phyloP scores from a whole-genome alignment of 2,888 invertebrate genomes.

The Andrena bucephala region DNA sequence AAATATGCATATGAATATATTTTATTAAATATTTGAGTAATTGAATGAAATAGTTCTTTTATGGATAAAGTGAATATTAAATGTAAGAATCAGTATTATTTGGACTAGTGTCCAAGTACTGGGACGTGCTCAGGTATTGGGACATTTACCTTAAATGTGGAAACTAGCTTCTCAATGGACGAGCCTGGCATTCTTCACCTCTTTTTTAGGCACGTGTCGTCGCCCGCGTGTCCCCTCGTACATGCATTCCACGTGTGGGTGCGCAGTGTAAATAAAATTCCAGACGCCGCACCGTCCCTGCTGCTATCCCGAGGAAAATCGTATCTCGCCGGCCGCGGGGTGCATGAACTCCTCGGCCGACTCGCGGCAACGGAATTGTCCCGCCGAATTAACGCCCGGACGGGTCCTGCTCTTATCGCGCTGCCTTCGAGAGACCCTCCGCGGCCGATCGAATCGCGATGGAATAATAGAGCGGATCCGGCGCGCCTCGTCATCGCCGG shows the following conservation, averaged over 20 bases:
- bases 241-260: conserved; percentile 57
- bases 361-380: neutral
- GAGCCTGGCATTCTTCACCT: conserved; percentile 64
- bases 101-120: too few species aligned
- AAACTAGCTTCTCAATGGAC: conserved; percentile 74
- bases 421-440: neutral
- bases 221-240: conserved; percentile 49
- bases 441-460: conserved; percentile 4
- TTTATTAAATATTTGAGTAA: too few species aligned
- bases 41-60: too few species aligned
- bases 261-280: conserved; percentile 73
- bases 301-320: conserved; percentile 3
- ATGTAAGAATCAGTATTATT: too few species aligned
- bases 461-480: neutral
- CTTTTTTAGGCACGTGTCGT: conserved; percentile 67
- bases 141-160: conserved; percentile 62
- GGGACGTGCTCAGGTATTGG: too few species aligned
- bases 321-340: neutral
- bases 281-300: conserved; percentile 41
- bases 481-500: conserved; percentile 8
- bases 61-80: too few species aligned
- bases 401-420: too few species aligned
- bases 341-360: neutral
- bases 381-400: neutral
- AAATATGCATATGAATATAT: too few species aligned